Evolutionary conservation across 2,888 invertebrate species (phyloP).

Genomic region (Glomeris marginata): DNA sequence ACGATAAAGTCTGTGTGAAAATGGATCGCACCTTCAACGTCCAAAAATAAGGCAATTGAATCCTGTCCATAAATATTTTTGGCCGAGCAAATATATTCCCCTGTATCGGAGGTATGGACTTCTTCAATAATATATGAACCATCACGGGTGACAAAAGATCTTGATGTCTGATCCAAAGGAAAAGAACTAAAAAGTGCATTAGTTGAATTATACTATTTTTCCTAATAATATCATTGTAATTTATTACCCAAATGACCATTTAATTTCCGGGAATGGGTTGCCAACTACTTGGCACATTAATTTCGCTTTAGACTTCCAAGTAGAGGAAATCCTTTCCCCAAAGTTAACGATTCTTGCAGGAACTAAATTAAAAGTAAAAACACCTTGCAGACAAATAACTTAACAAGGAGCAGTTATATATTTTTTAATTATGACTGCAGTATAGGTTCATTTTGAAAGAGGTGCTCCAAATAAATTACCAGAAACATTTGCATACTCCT

Average conservation of each 20-base stretch:
- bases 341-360: slow-evolving; percentile 9
- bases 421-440: too few species aligned
- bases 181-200: background rate
- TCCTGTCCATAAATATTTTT: slow-evolving; percentile 9
- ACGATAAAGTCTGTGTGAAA: background rate
- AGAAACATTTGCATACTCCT: too few species aligned
- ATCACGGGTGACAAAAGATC: background rate
- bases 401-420: too few species aligned
- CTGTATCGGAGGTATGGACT: slow-evolving; percentile 3
- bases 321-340: slow-evolving; percentile 18
- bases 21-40: slow-evolving; percentile 7
- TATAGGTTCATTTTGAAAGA: too few species aligned
- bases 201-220: background rate
- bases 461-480: too few species aligned
- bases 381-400: background rate
- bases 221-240: background rate
- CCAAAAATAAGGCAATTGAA: slow-evolving; percentile 3
- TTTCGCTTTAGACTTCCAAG: slow-evolving; percentile 25
- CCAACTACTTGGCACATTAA: slow-evolving; percentile 28
- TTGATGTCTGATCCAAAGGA: background rate
- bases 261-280: slow-evolving; percentile 24
- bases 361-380: slow-evolving; percentile 5
- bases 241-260: slow-evolving; percentile 26
- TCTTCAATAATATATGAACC: slow-evolving; percentile 6
- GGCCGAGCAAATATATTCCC: slow-evolving; percentile 8